Percentiles rank a stretch among this genome's conserved stretches.
Evolutionary conservation across 2,888 invertebrate genomes (phyloP).

Genomic region (Hololepta plana): DNA sequence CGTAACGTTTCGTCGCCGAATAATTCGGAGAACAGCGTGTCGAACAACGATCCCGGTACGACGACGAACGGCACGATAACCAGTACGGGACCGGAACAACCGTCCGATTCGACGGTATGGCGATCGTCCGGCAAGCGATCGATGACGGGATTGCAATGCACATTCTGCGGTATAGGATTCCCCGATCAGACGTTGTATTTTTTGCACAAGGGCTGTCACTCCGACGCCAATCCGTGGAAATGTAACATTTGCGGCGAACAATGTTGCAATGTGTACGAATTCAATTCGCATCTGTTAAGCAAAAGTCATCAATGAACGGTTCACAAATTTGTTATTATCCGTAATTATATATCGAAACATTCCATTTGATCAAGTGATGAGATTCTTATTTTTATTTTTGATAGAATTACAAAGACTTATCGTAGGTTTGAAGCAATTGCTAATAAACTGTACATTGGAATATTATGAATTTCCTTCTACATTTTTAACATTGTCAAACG

Average conservation of each 20-base stretch:
- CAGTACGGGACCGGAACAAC: conserved; percentile 48
- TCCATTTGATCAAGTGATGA: too few species aligned
- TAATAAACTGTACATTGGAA: too few species aligned
- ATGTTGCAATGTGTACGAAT: conserved; percentile 89
- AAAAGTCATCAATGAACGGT: conserved; percentile 66
- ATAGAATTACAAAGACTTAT: too few species aligned
- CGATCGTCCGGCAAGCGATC: conserved; percentile 28
- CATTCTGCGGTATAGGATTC: conserved; percentile 86
- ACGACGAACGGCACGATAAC: conserved; percentile 47
- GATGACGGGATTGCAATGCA: conserved; percentile 50
- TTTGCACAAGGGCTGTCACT: conserved; percentile 95
- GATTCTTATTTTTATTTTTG: too few species aligned
- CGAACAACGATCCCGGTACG: conserved; percentile 30
- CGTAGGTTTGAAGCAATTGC: too few species aligned
- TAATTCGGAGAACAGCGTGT: conserved; percentile 26
- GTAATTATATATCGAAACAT: too few species aligned
- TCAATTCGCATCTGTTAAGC: conserved; percentile 88
- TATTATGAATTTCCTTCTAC: too few species aligned
- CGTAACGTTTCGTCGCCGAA: background rate
- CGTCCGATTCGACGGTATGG: conserved; percentile 27
- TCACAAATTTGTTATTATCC: too few species aligned
- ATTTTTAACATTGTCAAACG: too few species aligned
- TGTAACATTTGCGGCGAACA: conserved; percentile 95
- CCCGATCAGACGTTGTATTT: conserved; percentile 93
- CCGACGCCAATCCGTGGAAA: conserved; percentile 92